phyloP scores from a whole-genome alignment of 2,888 invertebrate species.

The Eumacrocentrus americanus region DNA sequence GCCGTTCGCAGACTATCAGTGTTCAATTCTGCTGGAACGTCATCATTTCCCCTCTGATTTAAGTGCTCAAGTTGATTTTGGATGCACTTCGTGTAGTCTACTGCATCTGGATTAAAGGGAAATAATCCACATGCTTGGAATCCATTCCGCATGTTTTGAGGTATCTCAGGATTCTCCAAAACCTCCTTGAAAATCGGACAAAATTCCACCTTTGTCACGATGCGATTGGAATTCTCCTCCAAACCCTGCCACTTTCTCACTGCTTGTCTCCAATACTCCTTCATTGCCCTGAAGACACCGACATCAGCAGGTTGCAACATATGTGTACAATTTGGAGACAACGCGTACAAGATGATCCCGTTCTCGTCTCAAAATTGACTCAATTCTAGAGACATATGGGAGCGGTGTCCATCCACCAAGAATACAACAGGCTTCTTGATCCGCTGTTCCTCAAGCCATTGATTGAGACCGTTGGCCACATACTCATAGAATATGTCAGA shows the following conservation, averaged over 20 bases:
- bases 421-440: slow-evolving; percentile 38
- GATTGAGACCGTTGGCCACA: slow-evolving; percentile 35
- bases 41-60: too few relatives aligned
- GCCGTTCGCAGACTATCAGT: too few relatives aligned
- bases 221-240: neutral
- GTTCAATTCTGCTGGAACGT: too few relatives aligned
- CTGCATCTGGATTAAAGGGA: neutral
- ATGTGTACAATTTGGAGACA: slow-evolving; percentile 43
- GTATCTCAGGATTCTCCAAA: neutral
- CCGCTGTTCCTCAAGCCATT: slow-evolving; percentile 33
- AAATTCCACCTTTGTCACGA: neutral
- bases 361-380: slow-evolving; percentile 41
- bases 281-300: neutral
- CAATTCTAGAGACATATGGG: slow-evolving; percentile 39
- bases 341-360: slow-evolving; percentile 42
- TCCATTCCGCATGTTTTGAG: neutral
- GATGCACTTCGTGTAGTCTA: neutral
- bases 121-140: neutral
- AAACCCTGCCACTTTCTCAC: neutral
- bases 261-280: neutral
- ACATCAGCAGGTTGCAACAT: neutral
- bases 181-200: neutral
- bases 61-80: neutral
- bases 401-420: slow-evolving; percentile 42
- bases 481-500: slow-evolving; percentile 42